Evolutionary conservation across 2,113 vertebrate species (phyloP).

Genomic region (Cepphus grylle): DNA sequence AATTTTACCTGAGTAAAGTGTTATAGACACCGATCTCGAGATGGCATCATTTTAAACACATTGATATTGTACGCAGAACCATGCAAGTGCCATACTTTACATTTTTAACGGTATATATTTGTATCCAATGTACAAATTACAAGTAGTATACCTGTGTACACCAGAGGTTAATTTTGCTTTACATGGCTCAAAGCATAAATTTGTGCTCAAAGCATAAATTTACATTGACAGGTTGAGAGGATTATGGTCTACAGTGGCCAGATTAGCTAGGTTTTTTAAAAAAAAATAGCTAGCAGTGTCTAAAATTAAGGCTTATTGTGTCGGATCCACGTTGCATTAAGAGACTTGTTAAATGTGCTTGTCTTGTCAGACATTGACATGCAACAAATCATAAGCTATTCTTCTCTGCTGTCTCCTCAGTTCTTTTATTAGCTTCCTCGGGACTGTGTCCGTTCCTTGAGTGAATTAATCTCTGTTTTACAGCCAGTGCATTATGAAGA

Average conservation of each 20-base stretch:
- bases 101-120: background rate
- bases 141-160: background rate
- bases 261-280: background rate
- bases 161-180: background rate
- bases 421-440: background rate
- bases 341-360: background rate
- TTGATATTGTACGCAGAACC: accelerated
- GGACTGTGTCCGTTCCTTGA: background rate
- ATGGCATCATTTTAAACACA: background rate
- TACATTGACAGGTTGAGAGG: background rate
- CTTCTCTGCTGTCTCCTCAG: background rate
- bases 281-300: background rate
- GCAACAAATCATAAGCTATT: background rate
- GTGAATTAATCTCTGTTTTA: constrained; percentile 44
- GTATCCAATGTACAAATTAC: background rate
- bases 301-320: background rate
- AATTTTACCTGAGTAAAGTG: background rate
- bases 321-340: background rate
- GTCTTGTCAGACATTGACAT: background rate
- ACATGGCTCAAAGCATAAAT: background rate
- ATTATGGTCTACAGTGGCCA: background rate
- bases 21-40: background rate
- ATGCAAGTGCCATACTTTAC: background rate
- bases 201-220: background rate
- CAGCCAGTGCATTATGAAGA: constrained; percentile 97